Percentiles rank a stretch among this genome's conserved stretches.
Evolutionary conservation across 1,140 invertebrate genomes (phyloP).

Genomic region (Pararge aegeria): DNA sequence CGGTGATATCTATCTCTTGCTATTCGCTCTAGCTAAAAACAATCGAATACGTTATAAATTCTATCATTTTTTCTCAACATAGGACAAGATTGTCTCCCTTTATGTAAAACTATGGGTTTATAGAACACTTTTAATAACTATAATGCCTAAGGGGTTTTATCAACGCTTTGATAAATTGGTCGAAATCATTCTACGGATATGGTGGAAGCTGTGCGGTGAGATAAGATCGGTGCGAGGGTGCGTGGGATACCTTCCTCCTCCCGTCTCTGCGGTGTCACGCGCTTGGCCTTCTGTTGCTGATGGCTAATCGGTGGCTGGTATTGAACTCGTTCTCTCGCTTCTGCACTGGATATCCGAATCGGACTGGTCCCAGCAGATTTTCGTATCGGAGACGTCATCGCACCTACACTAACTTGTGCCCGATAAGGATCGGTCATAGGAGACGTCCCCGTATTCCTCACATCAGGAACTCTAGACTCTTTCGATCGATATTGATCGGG

Average conservation of each 20-base stretch:
- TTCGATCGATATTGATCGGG: slow-evolving; percentile 17
- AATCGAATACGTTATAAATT: no score
- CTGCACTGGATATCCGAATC: slow-evolving; percentile 33
- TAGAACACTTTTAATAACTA: background rate
- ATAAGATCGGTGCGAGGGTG: slow-evolving; percentile 47
- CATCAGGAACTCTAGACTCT: slow-evolving; percentile 27
- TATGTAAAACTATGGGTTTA: background rate
- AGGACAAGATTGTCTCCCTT: no score
- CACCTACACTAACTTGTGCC: slow-evolving; percentile 35
- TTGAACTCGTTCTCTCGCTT: slow-evolving; percentile 17
- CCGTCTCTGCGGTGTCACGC: slow-evolving; percentile 26
- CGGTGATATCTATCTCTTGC: no score
- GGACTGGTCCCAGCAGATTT: slow-evolving; percentile 56
- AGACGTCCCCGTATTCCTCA: slow-evolving; percentile 50
- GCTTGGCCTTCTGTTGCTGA: slow-evolving; percentile 18
- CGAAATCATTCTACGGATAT: slow-evolving; percentile 56
- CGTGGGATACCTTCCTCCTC: slow-evolving; percentile 50
- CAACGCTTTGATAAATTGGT: slow-evolving; percentile 4
- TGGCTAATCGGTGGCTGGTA: slow-evolving; percentile 23
- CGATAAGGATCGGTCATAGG: slow-evolving; percentile 42
- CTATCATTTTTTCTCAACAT: no score
- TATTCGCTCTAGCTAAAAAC: no score
- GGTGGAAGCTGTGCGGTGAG: slow-evolving; percentile 55
- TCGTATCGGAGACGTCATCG: slow-evolving; percentile 50
- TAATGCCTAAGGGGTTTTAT: background rate